A percentile compares a stretch with the other conserved stretches of the same genome.
Conservation (phyloP, 2,797 vertebrate genomes). For the Adelosebastes latens region DNA sequence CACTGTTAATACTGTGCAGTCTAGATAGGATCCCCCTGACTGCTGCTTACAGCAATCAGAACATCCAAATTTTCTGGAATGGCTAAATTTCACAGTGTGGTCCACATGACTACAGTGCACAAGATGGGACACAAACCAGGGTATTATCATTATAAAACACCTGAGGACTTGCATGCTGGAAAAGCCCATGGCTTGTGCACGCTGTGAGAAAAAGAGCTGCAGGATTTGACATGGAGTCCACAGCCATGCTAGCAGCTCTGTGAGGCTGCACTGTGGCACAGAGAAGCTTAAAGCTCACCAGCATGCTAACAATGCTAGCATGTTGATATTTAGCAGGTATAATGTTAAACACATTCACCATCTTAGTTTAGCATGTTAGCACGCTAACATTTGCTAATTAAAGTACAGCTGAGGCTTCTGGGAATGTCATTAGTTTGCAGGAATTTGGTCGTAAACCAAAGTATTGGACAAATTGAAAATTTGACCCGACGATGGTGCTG, state of each 20-base stretch:
- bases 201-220: background rate
- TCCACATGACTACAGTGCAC: slow-evolving; percentile 5
- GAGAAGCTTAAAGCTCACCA: background rate
- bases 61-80: background rate
- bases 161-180: background rate
- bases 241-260: background rate
- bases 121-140: background rate
- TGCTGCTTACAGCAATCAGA: background rate
- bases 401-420: background rate
- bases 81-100: background rate
- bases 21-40: background rate
- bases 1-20: background rate
- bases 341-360: too few relatives aligned
- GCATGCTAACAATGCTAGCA: background rate
- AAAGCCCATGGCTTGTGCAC: background rate
- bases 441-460: too few relatives aligned
- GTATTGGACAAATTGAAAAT: too few relatives aligned
- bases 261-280: background rate
- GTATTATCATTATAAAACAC: background rate
- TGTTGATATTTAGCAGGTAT: background rate
- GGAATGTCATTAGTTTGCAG: background rate
- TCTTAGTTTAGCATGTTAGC: too few relatives aligned
- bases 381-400: background rate
- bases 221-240: background rate
- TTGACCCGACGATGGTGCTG: too few relatives aligned